These are phyloP conservation scores for Drosophila athabasca DNA, from an alignment of 1,140 invertebrate species.

Conservation along the genomic window DNA sequence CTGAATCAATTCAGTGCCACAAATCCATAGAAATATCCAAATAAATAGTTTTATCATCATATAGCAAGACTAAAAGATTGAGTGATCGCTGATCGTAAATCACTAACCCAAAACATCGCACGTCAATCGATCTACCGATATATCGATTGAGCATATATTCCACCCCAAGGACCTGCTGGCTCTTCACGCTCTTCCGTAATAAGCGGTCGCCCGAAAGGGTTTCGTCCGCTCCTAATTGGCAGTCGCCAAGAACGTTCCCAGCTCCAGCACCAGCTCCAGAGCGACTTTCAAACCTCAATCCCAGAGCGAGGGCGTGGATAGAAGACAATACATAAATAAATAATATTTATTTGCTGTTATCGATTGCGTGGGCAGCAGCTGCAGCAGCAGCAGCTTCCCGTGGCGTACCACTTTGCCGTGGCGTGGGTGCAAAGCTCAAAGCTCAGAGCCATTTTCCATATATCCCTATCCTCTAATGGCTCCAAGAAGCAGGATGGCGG, in stretches of 20 bases:
- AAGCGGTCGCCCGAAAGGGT: background rate
- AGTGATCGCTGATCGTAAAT: no score
- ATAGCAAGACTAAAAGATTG: no score
- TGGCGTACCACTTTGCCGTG: background rate
- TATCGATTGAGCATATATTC: no score
- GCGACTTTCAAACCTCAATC: no score
- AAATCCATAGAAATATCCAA: no score
- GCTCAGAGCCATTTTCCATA: conserved; percentile 9
- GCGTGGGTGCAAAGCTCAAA: conserved; percentile 36
- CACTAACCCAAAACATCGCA: no score
- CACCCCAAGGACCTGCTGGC: no score
- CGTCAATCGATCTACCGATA: no score
- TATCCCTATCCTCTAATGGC: background rate
- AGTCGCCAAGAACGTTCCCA: background rate
- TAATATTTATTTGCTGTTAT: conserved; percentile 65
- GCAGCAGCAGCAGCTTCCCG: conserved; percentile 11
- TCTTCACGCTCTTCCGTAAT: no score
- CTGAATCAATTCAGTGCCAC: no score
- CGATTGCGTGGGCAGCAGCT: conserved; percentile 46
- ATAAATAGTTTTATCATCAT: no score
- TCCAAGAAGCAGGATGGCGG: no score
- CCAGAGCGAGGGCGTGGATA: background rate
- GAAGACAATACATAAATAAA: conserved; percentile 50
- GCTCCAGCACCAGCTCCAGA: background rate
- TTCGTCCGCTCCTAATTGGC: conserved; percentile 37